A percentile compares a stretch with the other conserved stretches of the same genome.
Conservation (phyloP, 1,140 invertebrate genomes). For the Panagrolaimus sp. region DNA sequence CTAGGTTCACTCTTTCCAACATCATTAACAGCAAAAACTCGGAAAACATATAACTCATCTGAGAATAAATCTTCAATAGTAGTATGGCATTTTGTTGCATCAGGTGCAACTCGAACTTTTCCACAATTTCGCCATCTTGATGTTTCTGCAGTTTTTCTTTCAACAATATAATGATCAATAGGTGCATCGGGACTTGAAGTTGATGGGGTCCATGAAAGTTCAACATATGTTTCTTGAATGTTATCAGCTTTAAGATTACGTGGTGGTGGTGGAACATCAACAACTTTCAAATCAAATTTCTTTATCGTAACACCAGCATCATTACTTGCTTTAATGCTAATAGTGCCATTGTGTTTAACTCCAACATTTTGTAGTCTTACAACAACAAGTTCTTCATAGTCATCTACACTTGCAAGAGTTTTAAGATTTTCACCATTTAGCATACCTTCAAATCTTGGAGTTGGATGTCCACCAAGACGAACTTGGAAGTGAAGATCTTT, state of each 20-base stretch:
- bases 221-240: conserved; percentile 25
- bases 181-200: conserved; percentile 34
- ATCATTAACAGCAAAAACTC: conserved; percentile 91
- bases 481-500: conserved; percentile 41
- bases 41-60: conserved; percentile 89
- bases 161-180: conserved; percentile 51
- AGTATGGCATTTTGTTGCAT: conserved; percentile 62
- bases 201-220: conserved; percentile 38
- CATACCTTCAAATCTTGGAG: conserved; percentile 27
- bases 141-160: conserved; percentile 50
- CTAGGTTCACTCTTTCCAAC: conserved; percentile 72
- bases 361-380: neutral
- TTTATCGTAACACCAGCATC: conserved; percentile 34
- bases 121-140: conserved; percentile 47
- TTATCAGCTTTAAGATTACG: conserved; percentile 26
- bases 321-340: conserved; percentile 23
- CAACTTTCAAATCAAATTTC: conserved; percentile 35
- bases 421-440: conserved; percentile 27
- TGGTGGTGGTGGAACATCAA: conserved; percentile 48
- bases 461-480: conserved; percentile 28
- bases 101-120: conserved; percentile 53
- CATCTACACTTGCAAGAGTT: conserved; percentile 22
- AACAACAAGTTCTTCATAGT: conserved; percentile 21
- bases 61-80: conserved; percentile 71
- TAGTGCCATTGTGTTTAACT: neutral